Conservation (phyloP, 2,888 invertebrate genomes). For the Epinotia demarniana region DNA sequence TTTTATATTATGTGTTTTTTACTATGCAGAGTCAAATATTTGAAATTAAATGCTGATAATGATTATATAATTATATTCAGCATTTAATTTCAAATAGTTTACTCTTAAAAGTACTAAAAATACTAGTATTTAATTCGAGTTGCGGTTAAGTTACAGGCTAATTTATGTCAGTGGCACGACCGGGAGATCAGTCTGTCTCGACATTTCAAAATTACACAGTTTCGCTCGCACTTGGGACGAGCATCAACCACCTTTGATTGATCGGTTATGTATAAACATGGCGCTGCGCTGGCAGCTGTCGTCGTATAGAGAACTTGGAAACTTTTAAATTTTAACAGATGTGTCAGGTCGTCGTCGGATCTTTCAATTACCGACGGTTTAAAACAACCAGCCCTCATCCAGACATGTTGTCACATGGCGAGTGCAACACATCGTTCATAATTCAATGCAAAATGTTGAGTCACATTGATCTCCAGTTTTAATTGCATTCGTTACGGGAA, state of each 20-base stretch:
- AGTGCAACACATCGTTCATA: neutral
- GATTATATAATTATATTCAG: too few species aligned
- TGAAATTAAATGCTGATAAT: too few species aligned
- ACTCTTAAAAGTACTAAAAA: neutral
- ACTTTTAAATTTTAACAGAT: too few species aligned
- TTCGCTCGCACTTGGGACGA: neutral
- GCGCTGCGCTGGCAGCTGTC: too few species aligned
- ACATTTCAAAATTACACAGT: neutral
- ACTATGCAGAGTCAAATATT: too few species aligned
- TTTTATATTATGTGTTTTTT: too few species aligned
- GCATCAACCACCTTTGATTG: too few species aligned
- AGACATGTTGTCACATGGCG: neutral
- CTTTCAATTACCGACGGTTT: too few species aligned
- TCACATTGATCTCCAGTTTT: constrained; percentile 4
- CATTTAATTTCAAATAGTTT: too few species aligned
- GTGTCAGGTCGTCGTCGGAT: too few species aligned
- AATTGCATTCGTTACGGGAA: constrained; percentile 28
- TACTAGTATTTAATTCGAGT: neutral
- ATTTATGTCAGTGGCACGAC: neutral
- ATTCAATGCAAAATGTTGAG: neutral
- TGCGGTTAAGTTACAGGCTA: constrained; percentile 17
- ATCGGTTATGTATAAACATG: too few species aligned
- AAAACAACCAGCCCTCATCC: neutral
- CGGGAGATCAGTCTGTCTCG: neutral
- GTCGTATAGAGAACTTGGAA: too few species aligned